Base-by-base conservation (phyloP, 2,113 vertebrate species). In the Brachypteracias leptosomus region DNA sequence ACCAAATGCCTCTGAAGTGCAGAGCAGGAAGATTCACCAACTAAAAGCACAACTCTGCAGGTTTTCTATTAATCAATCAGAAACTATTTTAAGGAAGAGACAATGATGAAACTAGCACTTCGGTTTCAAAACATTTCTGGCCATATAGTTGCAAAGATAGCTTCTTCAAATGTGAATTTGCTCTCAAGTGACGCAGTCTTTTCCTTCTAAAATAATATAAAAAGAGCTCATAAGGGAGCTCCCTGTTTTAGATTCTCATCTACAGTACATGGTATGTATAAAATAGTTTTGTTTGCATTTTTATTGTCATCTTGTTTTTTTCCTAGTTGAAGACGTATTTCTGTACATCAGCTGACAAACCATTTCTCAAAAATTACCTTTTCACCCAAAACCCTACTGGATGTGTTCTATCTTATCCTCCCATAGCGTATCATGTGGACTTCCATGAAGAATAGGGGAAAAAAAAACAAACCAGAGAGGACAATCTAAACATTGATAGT, bases 31-130 rank as follows among this genome's bases (percentile, higher is more conserved):
- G 26, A 73, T 7, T 31, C 25, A 65, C 44, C 72, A 58, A n/a
- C 15, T 59, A 47, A 36, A 40, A 35, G 16, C 85, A 58, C 4
- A 85, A 63, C 5, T 7, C 33, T 63, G 25, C 5, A 74, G 11
- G 17, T 25, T 72, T 24, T 49, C 20, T 6, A 35, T n/a, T 40
- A 61, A 76, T 26, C 47, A 11, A 36, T 52, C 28, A 76, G 36
- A 61, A 90, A 68, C 6, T 79, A 51, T 24, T 75, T 55, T 55
- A 35, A 78, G 35, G 46, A 66, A 17, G 7, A 79, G 18, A 76
- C 1, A n/a, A 9, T 9, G 8, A 5, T 72, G n/a, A 57, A 55
- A 10, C 11, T 38, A 68, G 16, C 21, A 73, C 0, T 2, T 36
- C 18, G 29, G 4, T 57, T 92, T 59, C 52, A 33, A 72, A n/a